Percentiles rank a stretch among this genome's conserved stretches.
These are phyloP conservation scores for Antitype chi DNA, from an alignment of 2,888 invertebrate genomes.

Conservation along the genomic window DNA sequence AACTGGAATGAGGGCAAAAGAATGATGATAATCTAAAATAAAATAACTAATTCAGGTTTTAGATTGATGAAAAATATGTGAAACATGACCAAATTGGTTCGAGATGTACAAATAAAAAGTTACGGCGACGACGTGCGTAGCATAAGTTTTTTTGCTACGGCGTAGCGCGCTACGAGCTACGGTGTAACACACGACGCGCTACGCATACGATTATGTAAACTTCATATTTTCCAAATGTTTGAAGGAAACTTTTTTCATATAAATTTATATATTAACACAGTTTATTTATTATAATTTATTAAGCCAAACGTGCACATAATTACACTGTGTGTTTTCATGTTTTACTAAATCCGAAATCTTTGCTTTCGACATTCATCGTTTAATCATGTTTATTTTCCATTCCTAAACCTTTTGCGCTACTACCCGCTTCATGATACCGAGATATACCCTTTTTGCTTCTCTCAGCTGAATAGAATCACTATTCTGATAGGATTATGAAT, in stretches of 20 bases:
- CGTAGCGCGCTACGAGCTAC: slow-evolving; percentile 7
- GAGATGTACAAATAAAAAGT: background rate
- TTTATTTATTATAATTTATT: background rate
- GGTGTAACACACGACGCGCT: background rate
- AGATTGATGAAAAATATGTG: background rate
- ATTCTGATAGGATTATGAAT: slow-evolving; percentile 51
- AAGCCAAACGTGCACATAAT: background rate
- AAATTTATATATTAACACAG: background rate
- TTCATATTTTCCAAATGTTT: no score
- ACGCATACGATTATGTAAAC: background rate
- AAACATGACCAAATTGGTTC: background rate
- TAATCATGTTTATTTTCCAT: background rate
- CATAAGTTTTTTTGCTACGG: background rate
- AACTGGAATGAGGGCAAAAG: no score
- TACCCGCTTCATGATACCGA: background rate
- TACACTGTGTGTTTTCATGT: background rate
- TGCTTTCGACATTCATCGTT: background rate
- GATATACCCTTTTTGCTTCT: slow-evolving; percentile 22
- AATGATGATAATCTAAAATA: no score
- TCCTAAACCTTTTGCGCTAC: slow-evolving; percentile 6
- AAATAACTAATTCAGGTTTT: no score
- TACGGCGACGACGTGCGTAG: background rate
- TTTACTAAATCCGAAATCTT: background rate
- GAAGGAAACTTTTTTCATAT: no score
- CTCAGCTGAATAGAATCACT: slow-evolving; percentile 50